phyloP scores from a whole-genome alignment of 2,888 invertebrate genomes.

The Thecocarcelia acutangulata region DNA sequence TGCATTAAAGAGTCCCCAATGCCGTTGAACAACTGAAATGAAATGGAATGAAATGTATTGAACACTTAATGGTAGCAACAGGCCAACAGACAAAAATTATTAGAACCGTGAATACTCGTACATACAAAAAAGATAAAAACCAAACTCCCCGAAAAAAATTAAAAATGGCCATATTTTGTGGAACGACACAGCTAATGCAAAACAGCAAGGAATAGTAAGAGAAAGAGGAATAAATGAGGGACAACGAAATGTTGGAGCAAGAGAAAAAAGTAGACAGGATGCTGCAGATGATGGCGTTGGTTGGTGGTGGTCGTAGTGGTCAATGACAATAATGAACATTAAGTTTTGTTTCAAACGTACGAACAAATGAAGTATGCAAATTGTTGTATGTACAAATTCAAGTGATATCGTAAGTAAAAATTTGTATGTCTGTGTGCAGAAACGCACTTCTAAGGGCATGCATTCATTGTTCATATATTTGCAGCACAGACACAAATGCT shows the following conservation, averaged over 20 bases:
- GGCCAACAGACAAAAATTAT: background rate
- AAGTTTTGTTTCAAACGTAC: constrained; percentile 8
- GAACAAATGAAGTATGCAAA: constrained; percentile 30
- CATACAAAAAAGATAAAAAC: background rate
- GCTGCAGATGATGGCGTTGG: constrained; percentile 29
- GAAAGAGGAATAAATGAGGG: background rate
- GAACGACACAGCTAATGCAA: constrained; percentile 18
- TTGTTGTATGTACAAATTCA: constrained; percentile 10
- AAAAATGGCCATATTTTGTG: constrained; percentile 53
- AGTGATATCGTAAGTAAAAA: constrained; percentile 38
- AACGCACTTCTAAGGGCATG: constrained; percentile 9
- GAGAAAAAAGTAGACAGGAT: constrained; percentile 15
- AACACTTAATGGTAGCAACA: constrained; percentile 47
- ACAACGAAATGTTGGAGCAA: background rate
- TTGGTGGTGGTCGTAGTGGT: constrained; percentile 41
- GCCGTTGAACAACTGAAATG: constrained; percentile 10
- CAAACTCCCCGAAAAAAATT: constrained; percentile 39
- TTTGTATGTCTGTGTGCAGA: background rate
- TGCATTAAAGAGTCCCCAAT: constrained; percentile 35
- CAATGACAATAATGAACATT: constrained; percentile 61
- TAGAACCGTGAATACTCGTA: constrained; percentile 25
- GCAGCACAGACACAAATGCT: constrained; percentile 2
- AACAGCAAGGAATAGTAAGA: background rate
- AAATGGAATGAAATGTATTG: constrained; percentile 47
- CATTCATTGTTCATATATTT: background rate